These are phyloP conservation scores for Valencia hispanica DNA, from an alignment of 2,797 vertebrate genomes.

Conservation along the genomic window DNA sequence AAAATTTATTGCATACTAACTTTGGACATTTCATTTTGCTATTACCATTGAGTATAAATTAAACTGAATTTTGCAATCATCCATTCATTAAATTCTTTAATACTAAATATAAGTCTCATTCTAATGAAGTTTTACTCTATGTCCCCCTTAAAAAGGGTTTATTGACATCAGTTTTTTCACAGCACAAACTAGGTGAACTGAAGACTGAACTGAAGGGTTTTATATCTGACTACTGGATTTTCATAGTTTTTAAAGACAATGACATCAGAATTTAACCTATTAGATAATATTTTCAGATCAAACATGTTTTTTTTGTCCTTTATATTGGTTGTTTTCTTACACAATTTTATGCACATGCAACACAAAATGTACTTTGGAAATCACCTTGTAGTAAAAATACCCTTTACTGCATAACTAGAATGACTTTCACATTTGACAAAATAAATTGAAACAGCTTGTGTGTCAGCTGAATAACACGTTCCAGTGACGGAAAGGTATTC, in stretches of 20 bases:
- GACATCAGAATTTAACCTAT: neutral
- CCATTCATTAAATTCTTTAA: neutral
- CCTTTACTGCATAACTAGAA: neutral
- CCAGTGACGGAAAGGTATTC: neutral
- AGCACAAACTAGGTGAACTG: no score
- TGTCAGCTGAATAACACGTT: neutral
- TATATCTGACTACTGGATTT: neutral
- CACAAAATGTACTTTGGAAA: neutral
- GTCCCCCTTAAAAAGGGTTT: no score
- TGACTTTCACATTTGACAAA: neutral
- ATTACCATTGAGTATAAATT: neutral
- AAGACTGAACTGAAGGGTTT: no score
- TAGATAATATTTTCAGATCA: neutral
- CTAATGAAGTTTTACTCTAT: neutral
- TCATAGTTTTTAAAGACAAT: neutral
- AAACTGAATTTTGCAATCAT: neutral
- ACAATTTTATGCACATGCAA: neutral
- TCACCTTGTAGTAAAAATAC: neutral
- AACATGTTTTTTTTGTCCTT: neutral
- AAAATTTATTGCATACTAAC: neutral
- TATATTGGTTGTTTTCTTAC: neutral
- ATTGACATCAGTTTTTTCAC: no score
- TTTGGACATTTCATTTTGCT: neutral
- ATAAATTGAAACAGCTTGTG: no score
- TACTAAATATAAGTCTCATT: neutral